A percentile compares a stretch with the other conserved stretches of the same genome.
Conservation (phyloP, 2,113 vertebrate species). For the Plectropomus leopardus region DNA sequence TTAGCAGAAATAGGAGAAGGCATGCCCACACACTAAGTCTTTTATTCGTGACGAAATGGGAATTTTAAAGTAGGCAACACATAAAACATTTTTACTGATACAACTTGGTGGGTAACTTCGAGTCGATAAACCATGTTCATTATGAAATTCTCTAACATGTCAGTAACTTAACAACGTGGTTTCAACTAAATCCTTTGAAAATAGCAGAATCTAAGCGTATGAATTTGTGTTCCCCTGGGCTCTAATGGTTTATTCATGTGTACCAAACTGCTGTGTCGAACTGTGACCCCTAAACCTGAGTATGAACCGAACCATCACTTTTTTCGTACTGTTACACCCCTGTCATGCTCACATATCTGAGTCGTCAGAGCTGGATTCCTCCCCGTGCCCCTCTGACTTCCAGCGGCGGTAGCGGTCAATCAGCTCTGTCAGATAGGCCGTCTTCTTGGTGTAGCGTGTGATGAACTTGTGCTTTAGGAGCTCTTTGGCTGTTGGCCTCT, state of each 20-base stretch:
- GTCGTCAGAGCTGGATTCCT: slow-evolving; percentile 97
- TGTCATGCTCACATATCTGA: slow-evolving; percentile 90
- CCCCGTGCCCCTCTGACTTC: slow-evolving; percentile 96
- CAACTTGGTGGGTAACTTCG: too few species aligned
- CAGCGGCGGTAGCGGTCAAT: slow-evolving; percentile 95
- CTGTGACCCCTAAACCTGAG: too few species aligned
- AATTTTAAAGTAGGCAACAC: neutral
- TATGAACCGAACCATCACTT: too few species aligned
- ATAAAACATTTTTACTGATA: neutral
- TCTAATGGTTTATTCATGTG: too few species aligned
- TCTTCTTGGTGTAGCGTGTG: slow-evolving; percentile 98
- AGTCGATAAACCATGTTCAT: too few species aligned
- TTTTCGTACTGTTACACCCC: too few species aligned
- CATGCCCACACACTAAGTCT: neutral
- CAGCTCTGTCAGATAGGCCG: slow-evolving; percentile 95
- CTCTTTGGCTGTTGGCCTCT: slow-evolving; percentile 98
- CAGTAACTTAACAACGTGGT: neutral
- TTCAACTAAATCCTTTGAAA: neutral
- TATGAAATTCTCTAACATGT: too few species aligned
- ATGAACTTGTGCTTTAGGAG: slow-evolving; percentile 98
- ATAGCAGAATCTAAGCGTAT: neutral
- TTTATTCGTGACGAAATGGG: too few species aligned
- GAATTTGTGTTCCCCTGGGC: neutral
- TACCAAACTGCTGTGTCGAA: too few species aligned
- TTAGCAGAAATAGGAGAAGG: neutral